Evolutionary conservation across 2,888 invertebrate genomes (phyloP).

Genomic region (Drosophila pseudotakahashii): DNA sequence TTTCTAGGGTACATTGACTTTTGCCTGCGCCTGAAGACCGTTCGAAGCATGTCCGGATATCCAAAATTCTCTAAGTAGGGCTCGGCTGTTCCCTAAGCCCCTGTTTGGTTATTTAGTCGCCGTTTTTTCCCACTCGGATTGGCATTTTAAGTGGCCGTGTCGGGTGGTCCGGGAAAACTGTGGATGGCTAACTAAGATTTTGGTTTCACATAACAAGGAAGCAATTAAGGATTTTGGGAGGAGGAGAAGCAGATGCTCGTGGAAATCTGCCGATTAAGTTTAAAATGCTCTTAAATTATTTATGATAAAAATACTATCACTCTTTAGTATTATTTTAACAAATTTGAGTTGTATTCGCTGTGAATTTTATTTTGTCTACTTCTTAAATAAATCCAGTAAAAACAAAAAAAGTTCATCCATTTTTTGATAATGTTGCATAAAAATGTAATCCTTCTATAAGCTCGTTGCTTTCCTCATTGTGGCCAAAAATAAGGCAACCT

Average conservation of each 20-base stretch:
- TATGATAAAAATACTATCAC: no score
- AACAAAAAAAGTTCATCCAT: no score
- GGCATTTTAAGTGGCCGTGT: constrained; percentile 26
- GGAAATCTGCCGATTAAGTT: not conserved
- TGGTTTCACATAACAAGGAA: constrained; percentile 21
- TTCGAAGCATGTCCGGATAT: constrained; percentile 35
- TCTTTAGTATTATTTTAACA: no score
- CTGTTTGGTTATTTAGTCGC: constrained; percentile 60
- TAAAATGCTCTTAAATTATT: no score
- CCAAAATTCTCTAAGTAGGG: constrained; percentile 57
- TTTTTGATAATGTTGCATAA: no score
- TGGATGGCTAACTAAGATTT: constrained; percentile 11
- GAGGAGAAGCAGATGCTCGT: not conserved
- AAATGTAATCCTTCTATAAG: no score
- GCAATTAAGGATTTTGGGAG: not conserved
- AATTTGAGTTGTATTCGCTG: no score
- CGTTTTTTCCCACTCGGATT: constrained; percentile 40
- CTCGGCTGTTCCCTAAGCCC: constrained; percentile 60
- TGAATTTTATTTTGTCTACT: no score
- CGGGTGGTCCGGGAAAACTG: constrained; percentile 25
- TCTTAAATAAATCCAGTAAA: no score
- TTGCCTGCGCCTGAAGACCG: constrained; percentile 50
- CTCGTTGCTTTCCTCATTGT: not conserved
- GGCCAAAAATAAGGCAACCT: not conserved
- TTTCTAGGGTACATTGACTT: constrained; percentile 64